Evolutionary conservation across 2,113 vertebrate species (phyloP).

Genomic region (Ciconia maguari): DNA sequence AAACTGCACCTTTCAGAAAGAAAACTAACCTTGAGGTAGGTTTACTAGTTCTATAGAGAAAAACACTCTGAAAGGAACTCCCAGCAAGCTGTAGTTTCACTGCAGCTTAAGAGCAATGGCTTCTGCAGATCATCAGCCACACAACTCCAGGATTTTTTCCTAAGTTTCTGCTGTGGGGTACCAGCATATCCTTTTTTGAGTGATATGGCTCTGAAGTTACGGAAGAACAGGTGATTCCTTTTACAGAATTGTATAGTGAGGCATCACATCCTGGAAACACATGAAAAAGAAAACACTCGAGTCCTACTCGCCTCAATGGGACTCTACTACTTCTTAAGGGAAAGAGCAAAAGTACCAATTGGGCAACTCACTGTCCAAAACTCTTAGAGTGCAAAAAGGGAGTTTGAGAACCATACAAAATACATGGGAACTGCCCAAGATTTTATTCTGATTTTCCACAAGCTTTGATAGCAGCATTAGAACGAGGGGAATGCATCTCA

Average conservation of each 20-base stretch:
- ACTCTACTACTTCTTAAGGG: background rate
- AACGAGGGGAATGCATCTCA: background rate
- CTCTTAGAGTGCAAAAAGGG: background rate
- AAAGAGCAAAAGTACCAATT: background rate
- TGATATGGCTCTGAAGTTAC: background rate
- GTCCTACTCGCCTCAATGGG: background rate
- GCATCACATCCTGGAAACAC: background rate
- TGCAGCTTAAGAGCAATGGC: background rate
- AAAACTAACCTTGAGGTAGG: background rate
- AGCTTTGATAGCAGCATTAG: background rate
- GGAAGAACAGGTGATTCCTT: background rate
- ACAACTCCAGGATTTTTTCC: background rate
- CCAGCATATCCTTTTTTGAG: background rate
- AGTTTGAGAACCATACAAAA: background rate
- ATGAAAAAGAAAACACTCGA: background rate
- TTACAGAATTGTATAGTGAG: background rate
- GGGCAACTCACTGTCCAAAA: background rate
- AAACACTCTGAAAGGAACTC: background rate
- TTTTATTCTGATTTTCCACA: background rate
- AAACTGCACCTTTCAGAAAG: background rate
- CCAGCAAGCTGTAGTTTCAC: background rate
- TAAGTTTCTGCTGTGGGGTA: background rate
- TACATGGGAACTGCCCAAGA: background rate
- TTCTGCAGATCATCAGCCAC: background rate
- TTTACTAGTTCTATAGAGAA: background rate